Base-by-base conservation (phyloP, 1,140 invertebrate species). In the Archegozetes longisetosus region DNA sequence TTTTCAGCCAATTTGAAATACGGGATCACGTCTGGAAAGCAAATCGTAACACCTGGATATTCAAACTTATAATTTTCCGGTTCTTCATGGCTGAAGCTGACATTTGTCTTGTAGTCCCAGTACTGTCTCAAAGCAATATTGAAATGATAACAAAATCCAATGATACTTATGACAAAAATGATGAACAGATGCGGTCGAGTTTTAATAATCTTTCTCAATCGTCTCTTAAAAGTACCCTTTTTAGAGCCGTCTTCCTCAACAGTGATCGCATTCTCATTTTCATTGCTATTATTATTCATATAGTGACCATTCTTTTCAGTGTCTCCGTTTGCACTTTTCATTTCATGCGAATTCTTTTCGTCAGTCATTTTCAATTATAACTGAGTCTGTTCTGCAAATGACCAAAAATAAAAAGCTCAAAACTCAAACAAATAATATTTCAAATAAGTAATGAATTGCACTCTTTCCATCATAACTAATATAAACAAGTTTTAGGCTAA, bases 121-220 rank as follows among this genome's bases (percentile, higher is more conserved):
- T 50, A 58, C 25, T 58, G 57, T 23, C 40, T 27, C 12, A 58
- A 23, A 3, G 57, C 51, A 12, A 58, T 28, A 46, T 58, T 22
- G 23, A 58, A 58, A 46, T 58, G 57, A 46, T 58, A 58, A 53
- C 57, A 58, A 53, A 58, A 58, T 17, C 57, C 57, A 23, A 40
- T 27, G 1, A 58, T 25, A 53, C 47, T 50, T 22, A 58, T 51
- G 17, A 58, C n/a, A 26, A 58, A 58, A 3, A 58, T 58, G 46
- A 58, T 50, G n/a, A 58, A 49, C 23, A 58, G 24, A 53, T 58
- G 57, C n/a, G 57, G 57, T 20, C 29, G 24, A 1, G 48, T 51
- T 1, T 47, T 40, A 22, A 27, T 1, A 2, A 53, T 3, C 9
- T 47, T 40, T 17, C 27, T 9, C 12, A 17, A 58, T 32, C 47